Conservation (phyloP, 2,797 vertebrate species). For the Tangara arthus region DNA sequence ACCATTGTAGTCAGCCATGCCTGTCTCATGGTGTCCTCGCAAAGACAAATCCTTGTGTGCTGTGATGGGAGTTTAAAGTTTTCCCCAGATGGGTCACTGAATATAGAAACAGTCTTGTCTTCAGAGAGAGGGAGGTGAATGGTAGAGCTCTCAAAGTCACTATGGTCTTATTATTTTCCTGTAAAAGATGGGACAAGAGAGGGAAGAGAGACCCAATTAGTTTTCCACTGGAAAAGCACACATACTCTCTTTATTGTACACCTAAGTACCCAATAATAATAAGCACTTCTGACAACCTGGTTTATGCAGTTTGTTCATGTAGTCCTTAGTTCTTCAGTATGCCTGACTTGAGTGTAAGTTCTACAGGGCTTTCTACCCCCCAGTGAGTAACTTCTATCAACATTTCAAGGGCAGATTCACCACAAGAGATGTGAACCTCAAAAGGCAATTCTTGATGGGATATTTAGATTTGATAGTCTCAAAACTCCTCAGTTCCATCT, state of each 20-base stretch:
- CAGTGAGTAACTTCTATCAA: not conserved
- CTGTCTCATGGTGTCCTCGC: not conserved
- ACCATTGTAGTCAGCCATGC: not conserved
- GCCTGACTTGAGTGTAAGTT: not conserved
- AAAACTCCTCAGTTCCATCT: not conserved
- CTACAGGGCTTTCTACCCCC: not conserved
- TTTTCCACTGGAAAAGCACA: not conserved
- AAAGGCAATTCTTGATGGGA: not conserved
- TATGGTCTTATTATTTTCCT: not conserved
- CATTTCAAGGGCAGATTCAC: not conserved
- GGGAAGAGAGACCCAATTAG: not conserved
- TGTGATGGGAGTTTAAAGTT: not conserved
- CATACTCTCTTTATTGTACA: not conserved
- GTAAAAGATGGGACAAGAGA: not conserved
- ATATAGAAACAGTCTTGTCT: not conserved
- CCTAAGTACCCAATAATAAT: not conserved
- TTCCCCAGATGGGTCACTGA: not conserved
- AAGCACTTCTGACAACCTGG: not conserved
- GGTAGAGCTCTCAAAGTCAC: not conserved
- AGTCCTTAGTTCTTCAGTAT: not conserved
- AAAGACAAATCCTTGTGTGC: not conserved
- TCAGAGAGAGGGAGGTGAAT: not conserved
- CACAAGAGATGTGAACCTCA: not conserved
- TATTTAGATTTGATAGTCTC: not conserved
- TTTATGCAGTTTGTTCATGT: not conserved